phyloP scores from a whole-genome alignment of 2,888 invertebrate genomes.

The Tenthredo amoena region DNA sequence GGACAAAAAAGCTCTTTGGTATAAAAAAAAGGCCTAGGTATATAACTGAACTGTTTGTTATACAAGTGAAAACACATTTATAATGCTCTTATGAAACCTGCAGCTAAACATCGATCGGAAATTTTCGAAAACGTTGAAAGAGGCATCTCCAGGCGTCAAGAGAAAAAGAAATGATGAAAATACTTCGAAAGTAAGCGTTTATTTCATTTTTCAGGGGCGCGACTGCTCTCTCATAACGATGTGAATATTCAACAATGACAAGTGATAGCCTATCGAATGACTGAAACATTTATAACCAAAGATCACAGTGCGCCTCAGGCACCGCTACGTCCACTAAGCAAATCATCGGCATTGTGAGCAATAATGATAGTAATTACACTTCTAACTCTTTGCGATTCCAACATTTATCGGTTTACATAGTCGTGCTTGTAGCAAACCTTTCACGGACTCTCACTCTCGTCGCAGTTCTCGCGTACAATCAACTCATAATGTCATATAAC shows the following conservation, averaged over 20 bases:
- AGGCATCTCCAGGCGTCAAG: neutral
- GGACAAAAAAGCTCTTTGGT: neutral
- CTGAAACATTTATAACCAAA: slow-evolving; percentile 12
- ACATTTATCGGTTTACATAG: slow-evolving; percentile 16
- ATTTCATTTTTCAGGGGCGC: neutral
- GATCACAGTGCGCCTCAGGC: slow-evolving; percentile 30
- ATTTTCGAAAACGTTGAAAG: neutral
- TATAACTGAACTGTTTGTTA: neutral
- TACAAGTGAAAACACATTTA: neutral
- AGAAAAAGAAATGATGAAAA: neutral
- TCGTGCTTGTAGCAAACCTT: slow-evolving; percentile 19
- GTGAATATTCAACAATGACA: neutral
- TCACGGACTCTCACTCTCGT: slow-evolving; percentile 13
- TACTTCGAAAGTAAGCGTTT: neutral
- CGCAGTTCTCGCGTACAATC: neutral
- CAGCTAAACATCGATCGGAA: neutral
- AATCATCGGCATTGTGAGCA: slow-evolving; percentile 26
- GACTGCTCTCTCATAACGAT: neutral
- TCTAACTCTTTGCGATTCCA: slow-evolving; percentile 15
- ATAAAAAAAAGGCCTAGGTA: neutral
- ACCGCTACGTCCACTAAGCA: slow-evolving; percentile 1
- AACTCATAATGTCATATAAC: slow-evolving; percentile 20
- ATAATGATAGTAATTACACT: slow-evolving; percentile 37
- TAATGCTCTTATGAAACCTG: neutral
- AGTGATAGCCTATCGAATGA: slow-evolving; percentile 11